Base-by-base conservation (phyloP, 2,888 invertebrate species). In the Hartigia nigra region DNA sequence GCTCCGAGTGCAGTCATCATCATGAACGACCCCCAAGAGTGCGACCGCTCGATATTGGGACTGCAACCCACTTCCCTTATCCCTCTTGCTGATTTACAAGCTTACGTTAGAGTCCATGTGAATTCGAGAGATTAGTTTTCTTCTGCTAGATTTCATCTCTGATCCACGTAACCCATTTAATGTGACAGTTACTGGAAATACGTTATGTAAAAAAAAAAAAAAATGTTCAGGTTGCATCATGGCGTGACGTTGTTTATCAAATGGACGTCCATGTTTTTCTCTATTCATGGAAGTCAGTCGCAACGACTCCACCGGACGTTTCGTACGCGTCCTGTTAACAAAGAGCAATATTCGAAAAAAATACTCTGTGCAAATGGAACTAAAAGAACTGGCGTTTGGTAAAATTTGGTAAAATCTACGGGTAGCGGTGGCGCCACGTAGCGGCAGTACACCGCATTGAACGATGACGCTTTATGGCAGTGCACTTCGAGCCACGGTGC, bases 401-500 rank as follows among this genome's bases (percentile, higher is more conserved):
- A 23, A 55, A 55, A 55, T 55, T 55, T 55, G 2, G 55, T 55
- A 55, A 55, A 55, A 55, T 9, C 72, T 70, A 79, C 31, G 12
- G 70, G 70, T 69, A 69, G 34, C 74, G 55, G 12, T 77, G 80
- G 77, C 81, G 78, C 79, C 55, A 23, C 55, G 55, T 23, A 55
- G 55, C 55, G 55, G 55, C 55, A 9, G 55, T 55, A 23, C 23
- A 23, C 23, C 55, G 23, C 55, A 23, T 2, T 55, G 55, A 55
- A 55, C 55, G 55, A 55, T 23, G 83, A 80, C 79, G 81, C 82
- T 85, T 84, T 84, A 86, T 86, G 82, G 86, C 81, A 82, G 79
- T 86, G 84, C 85, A 85, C 87, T 88, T 87, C 87, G 85, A 84
- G 83, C 85, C 86, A 82, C 79, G 82, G 86, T 86, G 88, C 88